A percentile compares a stretch with the other conserved stretches of the same genome.
phyloP scores from a whole-genome alignment of 2,888 invertebrate species.

The Hoplodrina ambigua region DNA sequence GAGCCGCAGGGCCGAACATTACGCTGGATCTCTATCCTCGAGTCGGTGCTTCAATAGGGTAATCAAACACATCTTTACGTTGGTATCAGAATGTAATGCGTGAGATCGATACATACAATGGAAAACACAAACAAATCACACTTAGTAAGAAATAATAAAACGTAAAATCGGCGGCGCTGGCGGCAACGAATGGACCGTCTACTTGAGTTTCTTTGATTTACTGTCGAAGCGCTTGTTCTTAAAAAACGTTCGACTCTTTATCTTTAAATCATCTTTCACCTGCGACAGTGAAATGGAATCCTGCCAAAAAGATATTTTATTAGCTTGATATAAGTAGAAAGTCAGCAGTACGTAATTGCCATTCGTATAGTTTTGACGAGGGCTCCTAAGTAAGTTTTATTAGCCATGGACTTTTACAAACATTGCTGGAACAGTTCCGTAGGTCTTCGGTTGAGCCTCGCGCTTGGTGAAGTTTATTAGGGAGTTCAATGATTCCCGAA shows the following conservation, averaged over 20 bases:
- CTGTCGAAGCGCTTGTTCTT: constrained; percentile 59
- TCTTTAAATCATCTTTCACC: constrained; percentile 55
- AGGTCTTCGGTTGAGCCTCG: no score
- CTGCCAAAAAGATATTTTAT: constrained; percentile 14
- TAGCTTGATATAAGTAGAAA: not conserved
- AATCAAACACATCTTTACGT: constrained; percentile 10
- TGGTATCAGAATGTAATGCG: not conserved
- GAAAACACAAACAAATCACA: constrained; percentile 10
- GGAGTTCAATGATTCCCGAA: no score
- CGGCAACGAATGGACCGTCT: not conserved
- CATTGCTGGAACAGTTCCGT: no score
- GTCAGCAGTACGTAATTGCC: no score
- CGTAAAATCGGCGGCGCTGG: not conserved
- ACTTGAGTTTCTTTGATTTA: constrained; percentile 49
- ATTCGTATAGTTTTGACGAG: no score
- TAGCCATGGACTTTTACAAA: no score
- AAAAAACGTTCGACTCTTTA: constrained; percentile 55
- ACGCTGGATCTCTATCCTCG: not conserved
- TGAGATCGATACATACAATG: not conserved
- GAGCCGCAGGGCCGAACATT: no score
- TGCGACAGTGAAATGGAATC: constrained; percentile 59
- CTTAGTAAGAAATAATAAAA: not conserved
- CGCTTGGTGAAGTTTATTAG: no score
- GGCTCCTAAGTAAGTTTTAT: no score
- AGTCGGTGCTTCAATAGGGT: not conserved